Evolutionary conservation across 1,140 invertebrate species (phyloP), one percentile per base, ranked within the genome.

Genomic region (Ephestia elutella): DNA sequence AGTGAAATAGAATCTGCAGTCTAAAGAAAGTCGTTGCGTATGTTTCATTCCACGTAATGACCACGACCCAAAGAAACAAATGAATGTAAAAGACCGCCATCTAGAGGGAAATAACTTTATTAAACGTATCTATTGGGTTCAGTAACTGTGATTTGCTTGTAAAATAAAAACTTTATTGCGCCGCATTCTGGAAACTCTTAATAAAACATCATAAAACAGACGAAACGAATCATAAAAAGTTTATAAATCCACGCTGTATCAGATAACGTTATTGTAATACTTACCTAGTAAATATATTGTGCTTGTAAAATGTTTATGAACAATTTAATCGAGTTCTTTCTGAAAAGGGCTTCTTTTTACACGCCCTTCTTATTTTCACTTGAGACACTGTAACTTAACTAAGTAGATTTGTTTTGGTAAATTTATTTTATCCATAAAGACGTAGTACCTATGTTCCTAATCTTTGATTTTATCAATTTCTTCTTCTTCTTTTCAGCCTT

Each of bases 131-230:
- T 20, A 38, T 44, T 56, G 13, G 9, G n/a, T 21, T 53, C 13
- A 11, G 38, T 35, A n/a, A 17, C 5, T 38, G 17, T 56, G 38
- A 56, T 56, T 35, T 21, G 32, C 54, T 56, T 56, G 54, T 56
- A 56, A 56, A 56, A 56, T 56, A 56, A 56, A 56, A 56, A 48
- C 9, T 56, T 56, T 56, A 56, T 56, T 44, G 20, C 54, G 19
- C 25, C 35, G 21, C 35, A 48, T 56, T 48, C 21, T 21, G 19
- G 20, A 30, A 48, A 56, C 38, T 56, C 54, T 48, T 56, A 48
- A 56, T 56, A 56, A 56, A 56, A 44, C 54, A 56, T 44, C 32
- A 56, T 56, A 56, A 56, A 56, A 48, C 54, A 56, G 54, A 48
- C 35, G 54, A 19, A 19, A 56, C 54, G 32, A 19, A 44, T 56